phyloP scores from a whole-genome alignment of 2,888 invertebrate genomes.

The Drosophila mimetica region DNA sequence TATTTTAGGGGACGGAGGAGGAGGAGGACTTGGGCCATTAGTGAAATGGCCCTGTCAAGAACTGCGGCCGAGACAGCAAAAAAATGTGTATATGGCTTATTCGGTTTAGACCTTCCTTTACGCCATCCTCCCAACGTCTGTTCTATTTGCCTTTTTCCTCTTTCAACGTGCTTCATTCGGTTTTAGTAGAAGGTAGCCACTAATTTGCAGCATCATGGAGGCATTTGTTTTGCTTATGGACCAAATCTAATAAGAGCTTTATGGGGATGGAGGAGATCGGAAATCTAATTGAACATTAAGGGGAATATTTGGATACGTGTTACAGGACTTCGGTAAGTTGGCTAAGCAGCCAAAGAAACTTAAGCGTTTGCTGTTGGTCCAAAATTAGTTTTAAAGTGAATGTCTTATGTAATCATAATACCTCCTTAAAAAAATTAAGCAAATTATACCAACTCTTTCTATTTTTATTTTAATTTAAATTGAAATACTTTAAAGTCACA shows the following conservation, averaged over 20 bases:
- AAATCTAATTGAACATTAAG: conserved; percentile 12
- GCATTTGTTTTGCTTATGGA: conserved; percentile 38
- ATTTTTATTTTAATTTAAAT: no score
- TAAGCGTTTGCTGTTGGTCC: no score
- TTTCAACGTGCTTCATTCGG: conserved; percentile 25
- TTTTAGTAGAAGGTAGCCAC: conserved; percentile 39
- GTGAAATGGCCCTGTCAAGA: conserved; percentile 64
- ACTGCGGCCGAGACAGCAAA: conserved; percentile 36
- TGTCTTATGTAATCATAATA: no score
- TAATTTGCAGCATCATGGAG: conserved; percentile 40
- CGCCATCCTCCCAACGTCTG: background rate
- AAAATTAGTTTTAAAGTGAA: no score
- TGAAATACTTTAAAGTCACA: background rate
- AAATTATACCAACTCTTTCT: no score
- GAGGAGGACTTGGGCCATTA: conserved; percentile 50
- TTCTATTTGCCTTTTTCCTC: conserved; percentile 22
- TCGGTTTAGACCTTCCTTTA: conserved; percentile 30
- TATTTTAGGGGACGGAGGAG: conserved; percentile 1
- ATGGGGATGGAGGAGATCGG: conserved; percentile 7
- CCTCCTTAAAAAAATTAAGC: no score
- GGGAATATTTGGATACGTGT: background rate
- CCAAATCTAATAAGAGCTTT: conserved; percentile 34
- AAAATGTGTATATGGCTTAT: conserved; percentile 48
- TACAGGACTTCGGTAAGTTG: no score
- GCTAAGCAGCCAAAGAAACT: background rate